Evolutionary conservation across 2,113 vertebrate species (phyloP).

Genomic region (Himantopus leucocephalus): DNA sequence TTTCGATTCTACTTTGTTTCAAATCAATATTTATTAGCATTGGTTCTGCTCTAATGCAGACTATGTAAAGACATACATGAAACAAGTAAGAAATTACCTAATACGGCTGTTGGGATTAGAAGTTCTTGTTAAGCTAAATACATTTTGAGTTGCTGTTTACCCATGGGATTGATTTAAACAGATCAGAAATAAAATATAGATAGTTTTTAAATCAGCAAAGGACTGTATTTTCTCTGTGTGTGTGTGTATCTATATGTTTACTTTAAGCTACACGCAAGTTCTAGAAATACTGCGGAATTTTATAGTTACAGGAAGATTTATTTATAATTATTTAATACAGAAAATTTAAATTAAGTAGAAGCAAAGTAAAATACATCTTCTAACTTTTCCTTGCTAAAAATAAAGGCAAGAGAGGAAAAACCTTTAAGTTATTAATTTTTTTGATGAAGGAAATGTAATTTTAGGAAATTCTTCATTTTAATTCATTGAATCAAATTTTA

Average conservation of each 20-base stretch:
- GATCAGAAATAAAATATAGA: neutral
- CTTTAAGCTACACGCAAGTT: neutral
- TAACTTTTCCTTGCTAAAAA: neutral
- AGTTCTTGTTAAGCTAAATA: neutral
- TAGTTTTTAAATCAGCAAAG: neutral
- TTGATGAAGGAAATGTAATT: neutral
- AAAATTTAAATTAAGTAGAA: neutral
- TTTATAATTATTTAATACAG: neutral
- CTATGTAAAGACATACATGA: neutral
- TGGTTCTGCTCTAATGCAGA: neutral
- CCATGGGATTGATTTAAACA: neutral
- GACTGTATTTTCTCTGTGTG: neutral
- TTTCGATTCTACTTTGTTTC: neutral
- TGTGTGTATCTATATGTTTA: neutral
- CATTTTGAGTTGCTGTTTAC: neutral
- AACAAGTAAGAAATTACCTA: neutral
- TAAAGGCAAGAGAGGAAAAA: neutral
- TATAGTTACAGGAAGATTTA: neutral
- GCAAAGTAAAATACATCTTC: neutral
- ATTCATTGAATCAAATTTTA: neutral
- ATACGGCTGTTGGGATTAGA: neutral
- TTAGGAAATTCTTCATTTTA: accelerated
- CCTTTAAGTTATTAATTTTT: neutral
- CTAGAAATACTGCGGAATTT: neutral
- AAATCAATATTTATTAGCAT: neutral